These are phyloP conservation scores for Polypedilum vanderplanki DNA, from an alignment of 1,140 invertebrate genomes.

Conservation along the genomic window DNA sequence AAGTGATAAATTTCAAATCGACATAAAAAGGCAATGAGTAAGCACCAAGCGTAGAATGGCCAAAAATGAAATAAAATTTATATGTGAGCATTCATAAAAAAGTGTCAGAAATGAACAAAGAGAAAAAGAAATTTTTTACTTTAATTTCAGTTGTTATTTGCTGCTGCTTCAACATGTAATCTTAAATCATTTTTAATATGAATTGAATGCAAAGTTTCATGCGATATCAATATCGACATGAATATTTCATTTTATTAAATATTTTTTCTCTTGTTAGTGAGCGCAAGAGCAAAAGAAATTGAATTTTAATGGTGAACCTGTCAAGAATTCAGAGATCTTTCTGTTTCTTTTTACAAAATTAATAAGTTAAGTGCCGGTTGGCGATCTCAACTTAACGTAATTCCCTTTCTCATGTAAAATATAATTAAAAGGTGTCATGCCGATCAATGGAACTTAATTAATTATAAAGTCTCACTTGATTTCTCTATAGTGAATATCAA, in stretches of 20 bases:
- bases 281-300: background rate
- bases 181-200: background rate
- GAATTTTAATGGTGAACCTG: background rate
- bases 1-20: background rate
- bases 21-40: background rate
- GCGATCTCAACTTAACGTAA: background rate
- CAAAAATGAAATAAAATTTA: background rate
- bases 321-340: background rate
- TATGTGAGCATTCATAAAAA: background rate
- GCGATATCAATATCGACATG: background rate
- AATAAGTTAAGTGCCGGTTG: constrained; percentile 1
- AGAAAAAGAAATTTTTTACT: no score
- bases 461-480: no score
- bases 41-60: background rate
- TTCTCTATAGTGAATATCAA: no score
- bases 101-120: background rate
- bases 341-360: background rate
- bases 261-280: background rate
- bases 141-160: no score
- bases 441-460: background rate
- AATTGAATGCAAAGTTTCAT: background rate
- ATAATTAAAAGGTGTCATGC: background rate
- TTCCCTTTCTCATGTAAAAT: background rate
- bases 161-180: background rate
- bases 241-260: background rate